Percentiles rank a stretch among this genome's conserved stretches.
phyloP scores from a whole-genome alignment of 2,888 invertebrate species.

The Lithosia quadra region DNA sequence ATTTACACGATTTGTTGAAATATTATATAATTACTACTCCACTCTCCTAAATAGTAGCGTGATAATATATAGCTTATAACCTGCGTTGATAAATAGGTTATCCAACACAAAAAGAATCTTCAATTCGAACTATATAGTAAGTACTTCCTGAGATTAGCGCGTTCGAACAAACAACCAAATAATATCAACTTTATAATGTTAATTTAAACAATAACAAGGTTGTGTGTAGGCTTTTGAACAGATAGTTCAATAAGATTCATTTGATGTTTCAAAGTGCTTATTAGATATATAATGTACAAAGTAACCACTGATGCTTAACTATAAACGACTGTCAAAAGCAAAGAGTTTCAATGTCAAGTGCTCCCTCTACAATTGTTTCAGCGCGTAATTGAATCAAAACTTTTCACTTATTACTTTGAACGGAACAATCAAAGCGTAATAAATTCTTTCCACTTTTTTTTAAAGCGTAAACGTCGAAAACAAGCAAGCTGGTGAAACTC shows the following conservation, averaged over 20 bases:
- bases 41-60: no score
- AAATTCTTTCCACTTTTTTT: conserved; percentile 66
- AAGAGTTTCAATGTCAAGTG: background rate
- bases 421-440: conserved; percentile 55
- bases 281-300: background rate
- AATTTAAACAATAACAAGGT: background rate
- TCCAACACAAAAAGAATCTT: no score
- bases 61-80: no score
- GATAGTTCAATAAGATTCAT: background rate
- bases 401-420: conserved; percentile 21
- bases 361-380: background rate
- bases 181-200: background rate
- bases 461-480: conserved; percentile 64
- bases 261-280: background rate
- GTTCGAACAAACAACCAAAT: no score
- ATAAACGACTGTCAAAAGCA: background rate
- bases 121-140: no score
- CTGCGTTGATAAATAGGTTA: no score
- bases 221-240: background rate
- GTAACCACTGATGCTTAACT: background rate
- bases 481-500: conserved; percentile 67
- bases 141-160: no score
- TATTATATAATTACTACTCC: no score
- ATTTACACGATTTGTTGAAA: no score
- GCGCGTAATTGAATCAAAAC: conserved; percentile 43